Conservation (phyloP, 1,140 invertebrate genomes). For the Eumaeus atala region DNA sequence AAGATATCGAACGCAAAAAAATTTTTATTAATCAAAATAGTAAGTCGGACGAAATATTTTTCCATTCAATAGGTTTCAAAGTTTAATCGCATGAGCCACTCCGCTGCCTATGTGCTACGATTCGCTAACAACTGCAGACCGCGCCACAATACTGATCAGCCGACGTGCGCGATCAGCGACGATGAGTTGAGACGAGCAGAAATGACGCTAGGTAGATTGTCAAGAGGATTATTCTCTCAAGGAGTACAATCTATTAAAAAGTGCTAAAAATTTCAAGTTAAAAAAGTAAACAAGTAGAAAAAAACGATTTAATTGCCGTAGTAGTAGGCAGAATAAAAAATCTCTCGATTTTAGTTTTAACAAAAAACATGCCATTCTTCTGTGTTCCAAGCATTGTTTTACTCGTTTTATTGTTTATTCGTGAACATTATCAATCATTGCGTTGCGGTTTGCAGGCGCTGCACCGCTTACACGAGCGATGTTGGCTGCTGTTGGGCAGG, state of each 20-base stretch:
- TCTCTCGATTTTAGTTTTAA: slow-evolving; percentile 17
- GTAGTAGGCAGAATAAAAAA: slow-evolving; percentile 36
- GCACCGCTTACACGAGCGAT: slow-evolving; percentile 14
- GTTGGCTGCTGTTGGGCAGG: slow-evolving; percentile 18
- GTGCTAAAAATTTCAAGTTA: slow-evolving; percentile 1
- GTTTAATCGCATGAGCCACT: slow-evolving; percentile 13
- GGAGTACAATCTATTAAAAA: slow-evolving; percentile 8
- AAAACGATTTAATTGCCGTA: slow-evolving; percentile 32
- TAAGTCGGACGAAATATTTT: slow-evolving; percentile 12
- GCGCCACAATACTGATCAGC: not conserved
- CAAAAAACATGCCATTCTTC: slow-evolving; percentile 23
- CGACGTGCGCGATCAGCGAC: slow-evolving; percentile 4
- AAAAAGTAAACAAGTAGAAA: slow-evolving; percentile 33
- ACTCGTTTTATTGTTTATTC: slow-evolving; percentile 16
- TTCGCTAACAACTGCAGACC: slow-evolving; percentile 18
- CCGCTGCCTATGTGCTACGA: slow-evolving; percentile 14
- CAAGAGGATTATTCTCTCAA: slow-evolving; percentile 8
- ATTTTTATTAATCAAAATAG: slow-evolving; percentile 9
- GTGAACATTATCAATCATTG: slow-evolving; percentile 16
- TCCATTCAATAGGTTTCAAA: slow-evolving; percentile 20
- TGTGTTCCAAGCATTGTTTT: slow-evolving; percentile 21
- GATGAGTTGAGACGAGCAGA: slow-evolving; percentile 15
- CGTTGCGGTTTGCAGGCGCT: slow-evolving; percentile 22
- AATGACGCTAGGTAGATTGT: not conserved
- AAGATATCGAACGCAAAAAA: slow-evolving; percentile 11